These are phyloP conservation scores for Epistrophe eligans DNA, from an alignment of 2,888 invertebrate genomes.

Conservation along the genomic window DNA sequence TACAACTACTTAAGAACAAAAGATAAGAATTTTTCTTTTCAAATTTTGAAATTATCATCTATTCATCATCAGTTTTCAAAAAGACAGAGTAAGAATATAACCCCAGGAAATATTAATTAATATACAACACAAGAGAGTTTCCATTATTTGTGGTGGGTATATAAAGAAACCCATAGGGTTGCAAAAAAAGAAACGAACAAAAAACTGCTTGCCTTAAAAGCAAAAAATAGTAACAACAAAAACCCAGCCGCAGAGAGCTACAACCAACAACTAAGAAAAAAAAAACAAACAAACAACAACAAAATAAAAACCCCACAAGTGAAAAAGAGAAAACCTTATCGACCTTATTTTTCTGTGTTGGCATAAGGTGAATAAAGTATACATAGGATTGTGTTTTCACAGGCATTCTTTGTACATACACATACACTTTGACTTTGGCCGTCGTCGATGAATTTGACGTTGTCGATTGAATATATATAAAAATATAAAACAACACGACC, in stretches of 20 bases:
- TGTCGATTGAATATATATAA: neutral
- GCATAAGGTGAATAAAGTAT: slow-evolving; percentile 2
- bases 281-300: neutral
- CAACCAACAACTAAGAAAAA: neutral
- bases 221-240: slow-evolving; percentile 14
- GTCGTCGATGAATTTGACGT: neutral
- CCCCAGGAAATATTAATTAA: slow-evolving; percentile 30
- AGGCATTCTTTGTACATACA: neutral
- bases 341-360: neutral
- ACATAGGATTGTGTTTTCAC: neutral
- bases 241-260: neutral
- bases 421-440: neutral
- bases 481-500: neutral
- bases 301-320: neutral
- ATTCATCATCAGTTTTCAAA: neutral
- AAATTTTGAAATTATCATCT: slow-evolving; percentile 9
- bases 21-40: neutral
- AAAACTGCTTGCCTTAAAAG: slow-evolving; percentile 9
- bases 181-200: slow-evolving; percentile 4
- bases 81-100: neutral
- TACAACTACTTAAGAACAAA: neutral
- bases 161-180: slow-evolving; percentile 15
- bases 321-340: slow-evolving; percentile 8
- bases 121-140: slow-evolving; percentile 1
- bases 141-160: slow-evolving; percentile 20